Conservation (phyloP, 2,888 invertebrate genomes). For the Formica aserva region DNA sequence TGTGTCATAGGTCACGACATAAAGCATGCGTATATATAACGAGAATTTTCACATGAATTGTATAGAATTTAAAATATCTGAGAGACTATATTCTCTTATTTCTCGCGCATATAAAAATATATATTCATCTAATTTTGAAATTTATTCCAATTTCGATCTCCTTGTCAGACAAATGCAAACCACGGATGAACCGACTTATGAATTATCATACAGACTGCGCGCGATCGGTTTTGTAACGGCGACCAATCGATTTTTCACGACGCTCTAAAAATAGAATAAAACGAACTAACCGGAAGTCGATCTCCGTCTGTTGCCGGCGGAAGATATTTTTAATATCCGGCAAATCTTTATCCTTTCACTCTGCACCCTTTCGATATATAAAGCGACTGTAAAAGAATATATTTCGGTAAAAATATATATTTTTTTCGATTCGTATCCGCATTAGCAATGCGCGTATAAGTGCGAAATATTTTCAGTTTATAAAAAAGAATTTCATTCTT, state of each 20-base stretch:
- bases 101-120: not conserved
- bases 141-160: not conserved
- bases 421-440: not conserved
- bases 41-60: not conserved
- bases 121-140: not conserved
- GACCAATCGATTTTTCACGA: conserved; percentile 54
- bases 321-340: conserved; percentile 84
- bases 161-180: not conserved
- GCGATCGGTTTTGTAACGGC: not conserved
- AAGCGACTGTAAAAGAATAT: not conserved
- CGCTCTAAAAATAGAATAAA: conserved; percentile 60
- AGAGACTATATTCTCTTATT: not conserved
- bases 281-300: conserved; percentile 75
- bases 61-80: not conserved
- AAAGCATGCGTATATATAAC: too few relatives aligned
- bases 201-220: not conserved
- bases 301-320: conserved; percentile 71
- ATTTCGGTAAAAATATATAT: not conserved
- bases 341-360: conserved; percentile 54
- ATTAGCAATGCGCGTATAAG: not conserved
- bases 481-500: conserved; percentile 64
- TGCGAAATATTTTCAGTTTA: conserved; percentile 70
- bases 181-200: not conserved
- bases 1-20: not conserved
- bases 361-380: not conserved